Conservation (phyloP, 2,888 invertebrate species). For the Thereva unica region DNA sequence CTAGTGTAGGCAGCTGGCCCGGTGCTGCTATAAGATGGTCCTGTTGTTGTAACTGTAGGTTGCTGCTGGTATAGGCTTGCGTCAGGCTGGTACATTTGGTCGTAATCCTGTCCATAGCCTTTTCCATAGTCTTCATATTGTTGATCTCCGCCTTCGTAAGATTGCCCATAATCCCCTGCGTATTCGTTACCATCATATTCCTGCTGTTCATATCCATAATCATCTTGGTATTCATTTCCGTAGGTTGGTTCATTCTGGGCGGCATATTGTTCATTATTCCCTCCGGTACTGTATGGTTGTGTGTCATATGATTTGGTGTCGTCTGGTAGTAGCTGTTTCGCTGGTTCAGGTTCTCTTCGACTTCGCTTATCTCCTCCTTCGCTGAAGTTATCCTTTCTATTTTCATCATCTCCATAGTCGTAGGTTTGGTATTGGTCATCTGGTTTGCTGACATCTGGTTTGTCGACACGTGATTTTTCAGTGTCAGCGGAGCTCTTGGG, state of each 20-base stretch:
- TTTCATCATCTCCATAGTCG: constrained; percentile 55
- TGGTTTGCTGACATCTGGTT: constrained; percentile 31
- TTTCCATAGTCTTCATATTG: constrained; percentile 37
- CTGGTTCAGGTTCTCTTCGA: constrained; percentile 35
- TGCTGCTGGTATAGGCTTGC: constrained; percentile 31
- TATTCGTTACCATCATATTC: constrained; percentile 46
- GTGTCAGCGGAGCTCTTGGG: constrained; percentile 14
- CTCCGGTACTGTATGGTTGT: constrained; percentile 37
- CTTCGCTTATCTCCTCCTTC: constrained; percentile 46
- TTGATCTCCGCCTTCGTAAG: constrained; percentile 38
- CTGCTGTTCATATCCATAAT: constrained; percentile 47
- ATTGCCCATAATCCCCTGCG: constrained; percentile 41
- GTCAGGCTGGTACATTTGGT: constrained; percentile 38
- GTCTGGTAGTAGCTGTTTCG: constrained; percentile 36
- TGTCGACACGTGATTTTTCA: constrained; percentile 31
- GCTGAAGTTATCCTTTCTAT: constrained; percentile 56
- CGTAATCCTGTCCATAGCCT: constrained; percentile 27
- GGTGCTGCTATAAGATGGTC: constrained; percentile 45
- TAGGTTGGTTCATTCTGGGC: constrained; percentile 22
- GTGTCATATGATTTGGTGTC: constrained; percentile 38
- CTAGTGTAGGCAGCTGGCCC: background rate
- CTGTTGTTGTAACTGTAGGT: constrained; percentile 30
- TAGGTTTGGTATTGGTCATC: constrained; percentile 40
- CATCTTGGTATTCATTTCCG: constrained; percentile 18
- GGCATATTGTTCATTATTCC: constrained; percentile 33